A percentile compares a stretch with the other conserved stretches of the same genome.
Conservation (phyloP, 2,888 invertebrate species). For the Drosophila ezoana region DNA sequence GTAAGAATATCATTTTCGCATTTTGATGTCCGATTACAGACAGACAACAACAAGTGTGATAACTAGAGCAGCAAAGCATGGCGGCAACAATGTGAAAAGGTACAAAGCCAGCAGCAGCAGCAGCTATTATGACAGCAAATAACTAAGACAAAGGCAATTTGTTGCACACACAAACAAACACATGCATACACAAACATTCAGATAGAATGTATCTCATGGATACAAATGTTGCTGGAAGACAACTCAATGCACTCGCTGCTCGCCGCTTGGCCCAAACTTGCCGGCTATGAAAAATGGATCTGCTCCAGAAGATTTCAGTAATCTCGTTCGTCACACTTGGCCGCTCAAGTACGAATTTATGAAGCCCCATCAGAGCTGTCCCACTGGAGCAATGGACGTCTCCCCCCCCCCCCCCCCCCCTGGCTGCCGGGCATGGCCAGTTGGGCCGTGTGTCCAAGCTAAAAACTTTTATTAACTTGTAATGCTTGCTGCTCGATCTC, state of each 20-base stretch:
- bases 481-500: constrained; percentile 61
- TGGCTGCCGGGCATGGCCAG: constrained; percentile 10
- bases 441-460: constrained; percentile 21
- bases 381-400: constrained; percentile 42
- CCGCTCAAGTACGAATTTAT: constrained; percentile 83
- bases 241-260: constrained; percentile 48
- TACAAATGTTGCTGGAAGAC: constrained; percentile 45
- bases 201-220: constrained; percentile 12
- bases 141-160: constrained; percentile 71
- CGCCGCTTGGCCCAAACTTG: constrained; percentile 60
- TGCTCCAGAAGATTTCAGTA: constrained; percentile 85
- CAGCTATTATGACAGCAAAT: constrained; percentile 74
- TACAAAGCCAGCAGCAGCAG: constrained; percentile 62
- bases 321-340: constrained; percentile 84
- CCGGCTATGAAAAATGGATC: constrained; percentile 83
- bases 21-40: constrained; percentile 76
- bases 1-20: constrained; percentile 73
- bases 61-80: constrained; percentile 76
- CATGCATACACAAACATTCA: constrained; percentile 2
- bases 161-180: constrained; percentile 58
- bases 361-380: constrained; percentile 64
- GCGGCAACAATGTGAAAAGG: constrained; percentile 54
- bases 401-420: background rate
- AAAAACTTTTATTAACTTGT: constrained; percentile 74
- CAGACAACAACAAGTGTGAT: constrained; percentile 45